Percentiles rank a stretch among this genome's conserved stretches.
phyloP scores from a whole-genome alignment of 2,797 vertebrate species.

The Parauchenoglanis punctatus region DNA sequence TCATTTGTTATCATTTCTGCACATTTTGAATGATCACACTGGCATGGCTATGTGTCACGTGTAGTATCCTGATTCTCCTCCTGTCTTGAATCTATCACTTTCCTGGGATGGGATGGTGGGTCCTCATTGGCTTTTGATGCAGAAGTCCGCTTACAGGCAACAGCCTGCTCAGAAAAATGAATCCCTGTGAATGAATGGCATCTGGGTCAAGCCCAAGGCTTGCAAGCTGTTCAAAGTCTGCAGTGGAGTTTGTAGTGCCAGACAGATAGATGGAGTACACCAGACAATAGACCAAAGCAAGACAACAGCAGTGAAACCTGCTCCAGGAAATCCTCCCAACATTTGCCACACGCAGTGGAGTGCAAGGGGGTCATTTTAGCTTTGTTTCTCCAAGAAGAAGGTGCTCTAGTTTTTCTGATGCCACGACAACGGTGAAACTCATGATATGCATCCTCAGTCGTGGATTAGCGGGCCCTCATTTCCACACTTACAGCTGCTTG shows the following conservation, averaged over 20 bases:
- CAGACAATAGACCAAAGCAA: slow-evolving; percentile 49
- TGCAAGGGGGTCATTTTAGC: background rate
- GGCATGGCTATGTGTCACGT: background rate
- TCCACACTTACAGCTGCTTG: slow-evolving; percentile 27
- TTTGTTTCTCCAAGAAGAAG: background rate
- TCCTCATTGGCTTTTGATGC: slow-evolving; percentile 60
- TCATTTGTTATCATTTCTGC: background rate
- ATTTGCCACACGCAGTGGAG: slow-evolving; percentile 18
- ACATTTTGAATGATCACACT: background rate
- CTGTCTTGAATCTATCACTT: slow-evolving; percentile 23
- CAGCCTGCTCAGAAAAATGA: slow-evolving; percentile 72
- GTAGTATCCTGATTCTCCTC: background rate
- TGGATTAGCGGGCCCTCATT: slow-evolving; percentile 30
- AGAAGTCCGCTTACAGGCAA: slow-evolving; percentile 70
- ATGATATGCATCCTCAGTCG: slow-evolving; percentile 11
- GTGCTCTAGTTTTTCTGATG: background rate
- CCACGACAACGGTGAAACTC: background rate
- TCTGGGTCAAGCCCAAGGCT: slow-evolving; percentile 78
- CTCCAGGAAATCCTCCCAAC: slow-evolving; percentile 35
- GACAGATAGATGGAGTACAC: slow-evolving; percentile 60
- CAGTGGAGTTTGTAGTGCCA: slow-evolving; percentile 63
- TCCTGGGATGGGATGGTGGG: slow-evolving; percentile 49
- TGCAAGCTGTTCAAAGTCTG: slow-evolving; percentile 77
- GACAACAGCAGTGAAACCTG: slow-evolving; percentile 57
- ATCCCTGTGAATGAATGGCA: slow-evolving; percentile 56